phyloP scores from a whole-genome alignment of 92 coral and sea anemone genomes.

The Blastomussa wellsi region DNA sequence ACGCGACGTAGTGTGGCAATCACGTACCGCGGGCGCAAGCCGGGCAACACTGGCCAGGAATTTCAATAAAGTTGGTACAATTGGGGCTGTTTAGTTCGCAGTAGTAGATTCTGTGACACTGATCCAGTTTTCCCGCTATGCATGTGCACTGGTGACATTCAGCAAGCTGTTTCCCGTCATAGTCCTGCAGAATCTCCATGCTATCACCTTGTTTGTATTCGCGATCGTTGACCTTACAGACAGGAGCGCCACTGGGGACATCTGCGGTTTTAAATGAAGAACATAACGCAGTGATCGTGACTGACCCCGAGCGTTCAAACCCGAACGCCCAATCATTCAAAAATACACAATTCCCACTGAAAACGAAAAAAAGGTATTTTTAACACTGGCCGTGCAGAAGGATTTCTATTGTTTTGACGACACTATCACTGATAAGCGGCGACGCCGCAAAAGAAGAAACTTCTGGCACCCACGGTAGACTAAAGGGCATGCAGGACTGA shows the following conservation, averaged over 20 bases:
- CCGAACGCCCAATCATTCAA: no score
- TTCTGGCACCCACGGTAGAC: no score
- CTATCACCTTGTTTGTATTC: slow-evolving; percentile 32
- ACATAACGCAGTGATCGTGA: no score
- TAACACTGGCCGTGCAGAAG: no score
- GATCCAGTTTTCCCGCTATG: background rate
- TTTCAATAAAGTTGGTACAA: background rate
- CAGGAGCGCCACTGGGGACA: slow-evolving; percentile 20
- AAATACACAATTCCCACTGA: no score
- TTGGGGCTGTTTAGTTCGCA: slow-evolving; percentile 23
- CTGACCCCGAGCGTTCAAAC: no score
- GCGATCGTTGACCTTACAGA: slow-evolving; percentile 14
- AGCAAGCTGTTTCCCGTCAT: background rate
- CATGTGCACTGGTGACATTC: slow-evolving; percentile 50
- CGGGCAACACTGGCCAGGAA: slow-evolving; percentile 39
- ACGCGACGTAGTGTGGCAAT: background rate
- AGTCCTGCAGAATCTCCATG: slow-evolving; percentile 22
- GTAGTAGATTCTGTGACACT: slow-evolving; percentile 41
- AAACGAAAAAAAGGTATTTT: no score
- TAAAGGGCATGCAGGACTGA: no score
- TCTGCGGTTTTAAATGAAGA: no score
- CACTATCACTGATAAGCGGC: no score
- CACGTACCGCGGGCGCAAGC: slow-evolving; percentile 32
- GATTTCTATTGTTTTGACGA: no score
- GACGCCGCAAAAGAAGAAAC: no score